Evolutionary conservation across 2,888 invertebrate genomes (phyloP), one percentile per base, ranked within the genome.

Genomic region (Diaperis boleti): DNA sequence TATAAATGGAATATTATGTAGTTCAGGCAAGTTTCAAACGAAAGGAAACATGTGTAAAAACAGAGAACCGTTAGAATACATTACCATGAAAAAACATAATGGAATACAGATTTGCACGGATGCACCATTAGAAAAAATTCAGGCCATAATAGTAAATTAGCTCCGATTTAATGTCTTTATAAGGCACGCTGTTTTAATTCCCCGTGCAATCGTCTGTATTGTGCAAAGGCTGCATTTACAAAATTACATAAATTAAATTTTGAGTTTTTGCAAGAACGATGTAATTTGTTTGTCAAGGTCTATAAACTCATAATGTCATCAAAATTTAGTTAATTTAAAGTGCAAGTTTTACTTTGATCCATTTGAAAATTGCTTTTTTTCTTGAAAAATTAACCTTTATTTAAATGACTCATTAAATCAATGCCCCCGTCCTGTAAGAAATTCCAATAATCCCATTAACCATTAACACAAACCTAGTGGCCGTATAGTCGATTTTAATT

Each of bases 401-500:
- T 6, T 20, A 20, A 26, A 5, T 5, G 26, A 5, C 3, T 26
- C 8, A 26, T 26, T 26, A 26, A 26, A 26, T 26, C 3, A 26
- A 26, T 26, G n/a, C n/a, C 26, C 26, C 8, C 6, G n/a, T 26
- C 26, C 1, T 26, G 3, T 5, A 2, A n/a, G 26, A 26, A 26
- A 26, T 26, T 26, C n/a, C 26, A 26, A 26, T 26, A 26, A 26
- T 26, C n/a, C 6, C 47, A 29, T 31, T 47, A 47, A 47, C 49
- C 33, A 31, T 31, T 49, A 49, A 49, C 29, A 15, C 33, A 10
- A 49, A 49, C 35, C 49, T 35, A 18, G 49, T 33, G 33, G 49
- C 52, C 10, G 39, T 26, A 22, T 37, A 52, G 39, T 39, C 52
- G 52, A 52, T 33, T 41, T 39, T 52, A 52, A 52, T 52, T 14